Conservation (phyloP, 2,888 invertebrate species). For the Apeira syringaria region DNA sequence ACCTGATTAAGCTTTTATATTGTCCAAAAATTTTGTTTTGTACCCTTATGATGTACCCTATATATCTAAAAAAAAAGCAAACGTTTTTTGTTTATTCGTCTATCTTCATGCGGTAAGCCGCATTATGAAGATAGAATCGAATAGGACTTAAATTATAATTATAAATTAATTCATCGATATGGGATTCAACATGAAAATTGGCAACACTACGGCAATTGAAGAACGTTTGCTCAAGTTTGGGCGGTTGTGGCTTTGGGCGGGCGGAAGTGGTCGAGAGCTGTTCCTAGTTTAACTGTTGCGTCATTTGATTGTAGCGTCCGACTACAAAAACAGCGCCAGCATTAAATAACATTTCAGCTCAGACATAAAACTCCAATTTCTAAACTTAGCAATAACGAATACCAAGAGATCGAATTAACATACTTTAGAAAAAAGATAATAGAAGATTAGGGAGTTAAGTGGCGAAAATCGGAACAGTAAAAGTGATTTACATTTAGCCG, state of each 20-base stretch:
- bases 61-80: too few relatives aligned
- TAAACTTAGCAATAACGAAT: slow-evolving; percentile 20
- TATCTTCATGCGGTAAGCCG: too few relatives aligned
- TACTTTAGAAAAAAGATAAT: slow-evolving; percentile 54
- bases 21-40: too few relatives aligned
- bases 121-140: too few relatives aligned
- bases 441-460: slow-evolving; percentile 62
- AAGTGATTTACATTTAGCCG: slow-evolving; percentile 79
- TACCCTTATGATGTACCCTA: too few relatives aligned
- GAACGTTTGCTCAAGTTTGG: slow-evolving; percentile 77
- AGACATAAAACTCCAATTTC: slow-evolving; percentile 6
- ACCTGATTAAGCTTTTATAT: too few relatives aligned
- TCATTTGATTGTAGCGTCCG: slow-evolving; percentile 64
- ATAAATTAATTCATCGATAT: slow-evolving; percentile 21
- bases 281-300: slow-evolving; percentile 77
- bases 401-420: slow-evolving; percentile 46
- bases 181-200: slow-evolving; percentile 2
- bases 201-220: slow-evolving; percentile 69
- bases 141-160: too few relatives aligned
- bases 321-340: slow-evolving; percentile 29
- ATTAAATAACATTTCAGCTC: not conserved
- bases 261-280: slow-evolving; percentile 75
- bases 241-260: slow-evolving; percentile 60
- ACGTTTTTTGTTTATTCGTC: too few relatives aligned
- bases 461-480: slow-evolving; percentile 74